Evolutionary conservation across 2,113 vertebrate genomes (phyloP).

Genomic region (Clinocottus analis): DNA sequence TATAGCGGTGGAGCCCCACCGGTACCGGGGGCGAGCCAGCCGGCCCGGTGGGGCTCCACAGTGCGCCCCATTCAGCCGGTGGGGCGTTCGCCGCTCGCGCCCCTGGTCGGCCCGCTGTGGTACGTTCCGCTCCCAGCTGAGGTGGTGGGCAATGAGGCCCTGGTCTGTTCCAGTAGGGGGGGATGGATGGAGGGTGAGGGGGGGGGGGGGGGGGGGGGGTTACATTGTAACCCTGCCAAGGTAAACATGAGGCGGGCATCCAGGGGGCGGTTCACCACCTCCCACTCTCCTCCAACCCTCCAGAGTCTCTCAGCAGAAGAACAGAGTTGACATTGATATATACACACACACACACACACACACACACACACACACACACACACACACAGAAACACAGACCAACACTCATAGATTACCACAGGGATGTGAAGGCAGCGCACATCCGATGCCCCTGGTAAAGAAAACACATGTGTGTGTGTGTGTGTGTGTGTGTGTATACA

Average conservation of each 20-base stretch:
- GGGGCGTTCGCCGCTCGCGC: slow-evolving; percentile 65
- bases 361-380: slow-evolving; percentile 25
- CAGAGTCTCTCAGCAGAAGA: slow-evolving; percentile 61
- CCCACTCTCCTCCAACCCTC: slow-evolving; percentile 46
- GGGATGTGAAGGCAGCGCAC: slow-evolving; percentile 62
- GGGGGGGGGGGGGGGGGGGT: neutral
- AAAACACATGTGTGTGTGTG: slow-evolving; percentile 13
- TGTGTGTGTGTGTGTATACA: slow-evolving; percentile 29
- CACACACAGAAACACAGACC: slow-evolving; percentile 45
- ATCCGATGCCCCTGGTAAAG: slow-evolving; percentile 44
- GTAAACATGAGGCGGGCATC: slow-evolving; percentile 78
- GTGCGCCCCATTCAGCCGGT: slow-evolving; percentile 74
- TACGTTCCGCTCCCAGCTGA: slow-evolving; percentile 76
- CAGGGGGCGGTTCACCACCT: slow-evolving; percentile 43
- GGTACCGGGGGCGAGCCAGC: no score
- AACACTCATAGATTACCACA: slow-evolving; percentile 55
- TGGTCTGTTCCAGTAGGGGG: slow-evolving; percentile 75
- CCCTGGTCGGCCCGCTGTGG: slow-evolving; percentile 72
- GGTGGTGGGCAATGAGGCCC: slow-evolving; percentile 76
- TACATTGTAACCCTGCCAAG: slow-evolving; percentile 72
- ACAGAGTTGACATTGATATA: slow-evolving; percentile 84
- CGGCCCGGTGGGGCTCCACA: no score
- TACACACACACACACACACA: slow-evolving; percentile 39
- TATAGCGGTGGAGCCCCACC: no score
- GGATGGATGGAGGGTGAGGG: slow-evolving; percentile 70